Percentiles rank a stretch among this genome's conserved stretches.
phyloP scores from a whole-genome alignment of 2,113 vertebrate genomes.

The Elachura formosa region DNA sequence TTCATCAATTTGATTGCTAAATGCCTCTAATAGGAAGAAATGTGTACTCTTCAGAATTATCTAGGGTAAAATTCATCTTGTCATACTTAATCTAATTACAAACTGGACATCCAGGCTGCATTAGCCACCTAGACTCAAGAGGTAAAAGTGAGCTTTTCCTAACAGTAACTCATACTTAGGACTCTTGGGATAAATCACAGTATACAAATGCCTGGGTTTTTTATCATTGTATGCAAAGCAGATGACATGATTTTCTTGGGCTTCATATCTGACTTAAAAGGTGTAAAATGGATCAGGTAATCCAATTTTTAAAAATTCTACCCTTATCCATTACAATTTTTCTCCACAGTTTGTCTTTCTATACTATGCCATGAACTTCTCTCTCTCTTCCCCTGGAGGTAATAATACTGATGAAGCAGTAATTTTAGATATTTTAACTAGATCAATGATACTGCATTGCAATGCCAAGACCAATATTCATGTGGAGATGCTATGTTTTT shows the following conservation, averaged over 20 bases:
- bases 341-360: background rate
- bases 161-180: background rate
- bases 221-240: background rate
- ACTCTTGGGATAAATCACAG: background rate
- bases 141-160: background rate
- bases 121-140: background rate
- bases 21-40: background rate
- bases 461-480: slow-evolving; percentile 50
- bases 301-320: background rate
- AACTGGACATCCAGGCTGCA: background rate
- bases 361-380: background rate
- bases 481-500: slow-evolving; percentile 24
- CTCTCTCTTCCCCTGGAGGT: background rate
- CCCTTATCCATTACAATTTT: background rate
- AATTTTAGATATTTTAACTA: slow-evolving; percentile 35
- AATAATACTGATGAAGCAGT: background rate
- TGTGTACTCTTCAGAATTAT: background rate
- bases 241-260: background rate
- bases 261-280: background rate
- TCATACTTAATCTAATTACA: background rate
- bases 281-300: background rate
- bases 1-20: background rate
- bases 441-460: background rate
- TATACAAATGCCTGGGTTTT: background rate
- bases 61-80: background rate